phyloP scores from a whole-genome alignment of 2,113 vertebrate genomes.

The Sinocyclocheilus grahami region DNA sequence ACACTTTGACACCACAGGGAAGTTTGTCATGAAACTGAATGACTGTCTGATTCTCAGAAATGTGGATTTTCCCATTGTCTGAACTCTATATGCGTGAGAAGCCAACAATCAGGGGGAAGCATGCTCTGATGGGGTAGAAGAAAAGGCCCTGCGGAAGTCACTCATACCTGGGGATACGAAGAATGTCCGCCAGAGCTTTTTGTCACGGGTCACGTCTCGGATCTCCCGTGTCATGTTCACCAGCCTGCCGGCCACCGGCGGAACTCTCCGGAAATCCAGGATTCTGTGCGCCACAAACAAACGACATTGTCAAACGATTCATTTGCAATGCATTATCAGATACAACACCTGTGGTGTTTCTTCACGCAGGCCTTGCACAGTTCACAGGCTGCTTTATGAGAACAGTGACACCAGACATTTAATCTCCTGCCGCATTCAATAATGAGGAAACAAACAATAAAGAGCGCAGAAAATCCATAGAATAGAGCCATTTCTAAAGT shows the following conservation, averaged over 20 bases:
- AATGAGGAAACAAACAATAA: conserved; percentile 22
- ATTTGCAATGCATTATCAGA: not conserved
- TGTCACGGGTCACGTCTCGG: conserved; percentile 90
- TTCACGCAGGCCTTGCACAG: not conserved
- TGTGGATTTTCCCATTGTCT: not conserved
- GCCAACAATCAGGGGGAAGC: not conserved
- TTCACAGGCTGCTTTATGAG: conserved; percentile 5
- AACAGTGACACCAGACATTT: conserved; percentile 12
- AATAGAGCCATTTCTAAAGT: conserved; percentile 30
- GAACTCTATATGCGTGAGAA: conserved; percentile 35
- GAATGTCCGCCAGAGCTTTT: conserved; percentile 95
- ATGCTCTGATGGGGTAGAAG: conserved; percentile 14
- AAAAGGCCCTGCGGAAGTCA: not conserved
- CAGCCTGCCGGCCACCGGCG: conserved; percentile 90
- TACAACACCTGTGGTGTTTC: not conserved
- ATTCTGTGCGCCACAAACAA: conserved; percentile 74
- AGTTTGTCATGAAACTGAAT: not conserved
- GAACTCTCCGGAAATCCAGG: conserved; percentile 93
- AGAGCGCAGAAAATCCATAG: conserved; percentile 14
- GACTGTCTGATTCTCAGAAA: not conserved
- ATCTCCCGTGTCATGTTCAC: conserved; percentile 98
- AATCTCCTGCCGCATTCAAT: conserved; percentile 14
- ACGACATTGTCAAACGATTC: not conserved
- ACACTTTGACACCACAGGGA: not conserved
- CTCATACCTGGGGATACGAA: conserved; percentile 86